Percentiles rank a stretch among this genome's conserved stretches.
phyloP scores from a whole-genome alignment of 1,140 invertebrate genomes.

The Ips nitidus region DNA sequence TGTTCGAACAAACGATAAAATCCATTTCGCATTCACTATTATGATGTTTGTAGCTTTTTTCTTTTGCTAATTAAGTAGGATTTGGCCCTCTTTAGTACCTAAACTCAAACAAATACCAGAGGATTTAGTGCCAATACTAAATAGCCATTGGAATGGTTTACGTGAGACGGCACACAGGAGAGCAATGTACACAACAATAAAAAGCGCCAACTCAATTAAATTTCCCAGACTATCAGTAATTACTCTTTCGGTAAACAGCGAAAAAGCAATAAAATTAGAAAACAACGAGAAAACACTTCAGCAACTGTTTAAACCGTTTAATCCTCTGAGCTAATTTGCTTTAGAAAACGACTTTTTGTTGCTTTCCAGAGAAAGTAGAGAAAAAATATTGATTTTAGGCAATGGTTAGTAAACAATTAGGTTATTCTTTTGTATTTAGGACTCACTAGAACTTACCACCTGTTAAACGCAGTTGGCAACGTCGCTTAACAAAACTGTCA shows the following conservation, averaged over 20 bases:
- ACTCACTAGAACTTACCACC: too few species aligned
- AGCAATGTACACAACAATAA: slow-evolving; percentile 13
- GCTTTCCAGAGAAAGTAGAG: not conserved
- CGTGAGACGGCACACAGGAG: not conserved
- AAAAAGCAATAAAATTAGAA: slow-evolving; percentile 6
- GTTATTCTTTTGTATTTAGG: too few species aligned
- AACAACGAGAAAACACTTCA: not conserved
- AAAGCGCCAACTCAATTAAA: slow-evolving; percentile 3
- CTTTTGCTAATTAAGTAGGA: not conserved
- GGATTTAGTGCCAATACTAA: not conserved
- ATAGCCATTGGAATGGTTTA: not conserved
- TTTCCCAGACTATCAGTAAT: not conserved
- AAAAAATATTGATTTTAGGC: not conserved
- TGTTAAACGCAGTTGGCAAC: too few species aligned
- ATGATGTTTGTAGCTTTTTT: not conserved
- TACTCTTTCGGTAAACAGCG: slow-evolving; percentile 1
- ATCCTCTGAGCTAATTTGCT: not conserved
- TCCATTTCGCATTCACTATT: not conserved
- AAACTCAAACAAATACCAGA: not conserved
- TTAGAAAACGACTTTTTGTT: not conserved
- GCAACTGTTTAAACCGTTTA: not conserved
- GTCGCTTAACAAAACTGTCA: too few species aligned
- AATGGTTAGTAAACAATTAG: not conserved
- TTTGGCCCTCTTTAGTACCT: not conserved
- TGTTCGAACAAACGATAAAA: not conserved